Evolutionary conservation across 2,113 vertebrate species (phyloP), one percentile per base, ranked within the genome.

Genomic region (Elgaria multicarinata): DNA sequence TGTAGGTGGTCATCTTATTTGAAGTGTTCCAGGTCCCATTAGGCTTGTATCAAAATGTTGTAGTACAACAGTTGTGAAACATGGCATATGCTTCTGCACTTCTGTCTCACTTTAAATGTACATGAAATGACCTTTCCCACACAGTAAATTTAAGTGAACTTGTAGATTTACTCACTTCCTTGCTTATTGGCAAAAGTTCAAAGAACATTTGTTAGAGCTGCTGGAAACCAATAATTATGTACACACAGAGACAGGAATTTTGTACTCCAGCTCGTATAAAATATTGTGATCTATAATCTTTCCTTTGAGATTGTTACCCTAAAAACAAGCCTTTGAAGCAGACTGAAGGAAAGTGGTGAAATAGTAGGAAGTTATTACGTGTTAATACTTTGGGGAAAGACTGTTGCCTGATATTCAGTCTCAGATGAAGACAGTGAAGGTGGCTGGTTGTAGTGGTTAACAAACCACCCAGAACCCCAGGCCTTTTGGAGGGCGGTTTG

Each of bases 131-230:
- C 89, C 18, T 0, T 39, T 86, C 83, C 89, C 87, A 84, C 6
- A 33, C 80, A 93, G 83, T 36, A 94, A 89, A 91, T 1, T 42
- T 71, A 82, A 89, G 85, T 69, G 90, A 90, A 95, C 94, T 94
- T 94, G 90, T 92, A 92, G 83, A 94, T 87, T 92, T 89, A 89
- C 88, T 93, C 89, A 94, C 89, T 90, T 92, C 88, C 90, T 92
- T 85, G 58, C 83, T 86, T 88, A 95, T 78, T 95, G 86, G 93
- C 92, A 95, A 94, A 94, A 90, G 89, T 93, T 90, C 92, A 93
- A 92, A 93, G 81, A 92, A 90, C 89, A 90, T 89, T 93, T 89
- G 88, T 39, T 93, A 83, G 86, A 95, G 91, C 79, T 62, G n/a
- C 72, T 91, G 86, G 86, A 94, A 95, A 93, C 85, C 66, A 91